A percentile compares a stretch with the other conserved stretches of the same genome.
Evolutionary conservation across 92 coral and sea anemone genomes (phyloP).

Genomic region (Porites divaricata): DNA sequence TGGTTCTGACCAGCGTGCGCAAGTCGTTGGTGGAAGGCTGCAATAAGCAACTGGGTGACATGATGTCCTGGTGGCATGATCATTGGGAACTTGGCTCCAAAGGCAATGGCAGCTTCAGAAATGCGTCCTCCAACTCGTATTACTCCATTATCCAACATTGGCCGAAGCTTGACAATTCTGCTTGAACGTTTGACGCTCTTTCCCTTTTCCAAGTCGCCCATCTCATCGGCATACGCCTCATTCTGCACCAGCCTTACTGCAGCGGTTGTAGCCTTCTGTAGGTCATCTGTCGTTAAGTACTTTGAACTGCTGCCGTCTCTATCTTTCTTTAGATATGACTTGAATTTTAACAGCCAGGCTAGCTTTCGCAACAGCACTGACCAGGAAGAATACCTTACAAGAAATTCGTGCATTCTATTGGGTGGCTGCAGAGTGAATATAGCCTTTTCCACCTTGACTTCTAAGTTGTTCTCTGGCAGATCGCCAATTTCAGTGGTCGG

Average conservation of each 20-base stretch:
- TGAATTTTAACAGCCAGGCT: too few species aligned
- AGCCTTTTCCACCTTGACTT: slow-evolving; percentile 41
- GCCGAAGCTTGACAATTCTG: slow-evolving; percentile 39
- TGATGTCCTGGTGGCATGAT: slow-evolving; percentile 54
- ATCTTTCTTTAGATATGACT: too few species aligned
- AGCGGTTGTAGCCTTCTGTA: slow-evolving; percentile 34
- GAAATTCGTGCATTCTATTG: too few species aligned
- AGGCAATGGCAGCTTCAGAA: slow-evolving; percentile 25
- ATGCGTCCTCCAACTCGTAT: slow-evolving; percentile 59
- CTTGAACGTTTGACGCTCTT: slow-evolving; percentile 33
- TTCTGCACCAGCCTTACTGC: slow-evolving; percentile 35
- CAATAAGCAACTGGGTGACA: slow-evolving; percentile 52
- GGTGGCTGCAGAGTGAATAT: not conserved
- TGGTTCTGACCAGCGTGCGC: slow-evolving; percentile 67
- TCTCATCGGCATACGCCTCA: too few species aligned
- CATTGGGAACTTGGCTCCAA: slow-evolving; percentile 48
- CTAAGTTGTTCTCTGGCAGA: slow-evolving; percentile 24
- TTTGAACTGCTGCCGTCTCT: slow-evolving; percentile 1
- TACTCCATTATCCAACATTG: slow-evolving; percentile 28
- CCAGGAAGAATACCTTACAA: too few species aligned
- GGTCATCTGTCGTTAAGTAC: slow-evolving; percentile 26
- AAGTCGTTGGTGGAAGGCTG: slow-evolving; percentile 38
- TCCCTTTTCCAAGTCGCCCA: slow-evolving; percentile 36
- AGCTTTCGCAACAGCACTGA: too few species aligned
- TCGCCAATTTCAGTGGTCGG: slow-evolving; percentile 15